Evolutionary conservation across 1,140 invertebrate genomes (phyloP), one percentile per base, ranked within the genome.

Genomic region (Sitodiplosis mosellana): DNA sequence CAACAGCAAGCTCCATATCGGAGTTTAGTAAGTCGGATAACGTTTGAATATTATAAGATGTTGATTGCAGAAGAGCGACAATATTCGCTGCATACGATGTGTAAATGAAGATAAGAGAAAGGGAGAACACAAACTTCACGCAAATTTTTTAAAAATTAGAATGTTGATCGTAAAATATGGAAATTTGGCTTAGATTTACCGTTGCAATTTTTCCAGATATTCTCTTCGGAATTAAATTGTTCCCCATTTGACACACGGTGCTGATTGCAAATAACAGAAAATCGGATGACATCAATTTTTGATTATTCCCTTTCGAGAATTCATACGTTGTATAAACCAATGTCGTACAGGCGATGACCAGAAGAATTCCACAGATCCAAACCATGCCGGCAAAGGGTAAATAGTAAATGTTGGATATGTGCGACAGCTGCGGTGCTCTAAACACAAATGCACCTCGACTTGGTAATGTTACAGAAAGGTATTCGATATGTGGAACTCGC

Each of bases 71-170:
- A 20, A 73, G 49, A 8, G 64, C 60, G 1, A 73, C 70, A 37
- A 70, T 70, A 46, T 65, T 65, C 2, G 68, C 68, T n/a, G 66
- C 62, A 49, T 69, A 70, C 2, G 67, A 59, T 1, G 61, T 58
- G 50, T 69, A 69, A 1, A 69, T 46, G 38, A 56, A 53, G 34
- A 56, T 17, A 15, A 53, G 50, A 5, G 47, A 38, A 22, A 48
- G 40, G 10, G 52, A 48, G 41, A 43, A 43, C n/a, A 43, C n/a
- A 17, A 4, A 18, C 41, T 43, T 7, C 17, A 41, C n/a, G n/a
- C n/a, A n/a, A n/a, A 41, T 8, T 34, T n/a, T 38, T 38, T 7
- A 38, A 3, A 38, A 38, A 14, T 7, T 14, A 38, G 14, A 5
- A n/a, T 38, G 15, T 3, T 38, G 14, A 38, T 38, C 12, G 14